Evolutionary conservation across 2,797 vertebrate genomes (phyloP).

Genomic region (Tenualosa ilisha): DNA sequence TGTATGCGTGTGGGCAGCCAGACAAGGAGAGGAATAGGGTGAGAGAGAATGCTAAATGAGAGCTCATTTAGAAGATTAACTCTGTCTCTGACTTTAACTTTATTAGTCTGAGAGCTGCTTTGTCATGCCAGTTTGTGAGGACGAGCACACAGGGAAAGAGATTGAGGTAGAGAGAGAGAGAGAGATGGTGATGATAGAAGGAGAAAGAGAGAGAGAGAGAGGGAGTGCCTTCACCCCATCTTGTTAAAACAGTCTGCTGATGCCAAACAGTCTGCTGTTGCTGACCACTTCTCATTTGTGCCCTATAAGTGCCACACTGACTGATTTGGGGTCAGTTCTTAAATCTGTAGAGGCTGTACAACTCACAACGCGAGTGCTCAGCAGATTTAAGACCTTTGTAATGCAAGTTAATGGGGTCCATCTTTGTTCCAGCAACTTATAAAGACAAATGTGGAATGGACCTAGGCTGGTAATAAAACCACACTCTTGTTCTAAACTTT

Average conservation of each 20-base stretch:
- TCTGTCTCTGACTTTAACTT: slow-evolving; percentile 25
- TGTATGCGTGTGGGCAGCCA: background rate
- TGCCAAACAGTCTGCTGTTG: background rate
- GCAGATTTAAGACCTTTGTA: background rate
- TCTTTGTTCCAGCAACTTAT: background rate
- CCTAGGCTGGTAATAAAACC: too few relatives aligned
- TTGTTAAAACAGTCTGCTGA: slow-evolving; percentile 13
- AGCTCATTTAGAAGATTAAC: slow-evolving; percentile 29
- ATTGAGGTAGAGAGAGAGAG: background rate
- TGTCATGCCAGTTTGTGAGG: slow-evolving; percentile 30
- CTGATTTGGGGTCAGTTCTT: slow-evolving; percentile 10
- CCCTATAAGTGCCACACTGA: background rate
- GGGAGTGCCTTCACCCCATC: background rate
- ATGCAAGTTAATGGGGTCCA: slow-evolving; percentile 4
- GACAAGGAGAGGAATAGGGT: background rate
- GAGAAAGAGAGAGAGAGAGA: background rate
- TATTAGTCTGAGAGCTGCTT: slow-evolving; percentile 45
- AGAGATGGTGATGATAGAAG: background rate
- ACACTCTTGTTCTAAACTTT: too few relatives aligned
- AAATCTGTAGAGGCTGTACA: background rate
- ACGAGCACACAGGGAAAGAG: background rate
- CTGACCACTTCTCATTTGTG: background rate
- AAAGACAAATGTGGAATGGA: slow-evolving; percentile 19
- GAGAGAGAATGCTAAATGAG: background rate
- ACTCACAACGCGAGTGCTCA: background rate